phyloP scores from a whole-genome alignment of 2,888 invertebrate genomes.

The Acrobasis consociella region DNA sequence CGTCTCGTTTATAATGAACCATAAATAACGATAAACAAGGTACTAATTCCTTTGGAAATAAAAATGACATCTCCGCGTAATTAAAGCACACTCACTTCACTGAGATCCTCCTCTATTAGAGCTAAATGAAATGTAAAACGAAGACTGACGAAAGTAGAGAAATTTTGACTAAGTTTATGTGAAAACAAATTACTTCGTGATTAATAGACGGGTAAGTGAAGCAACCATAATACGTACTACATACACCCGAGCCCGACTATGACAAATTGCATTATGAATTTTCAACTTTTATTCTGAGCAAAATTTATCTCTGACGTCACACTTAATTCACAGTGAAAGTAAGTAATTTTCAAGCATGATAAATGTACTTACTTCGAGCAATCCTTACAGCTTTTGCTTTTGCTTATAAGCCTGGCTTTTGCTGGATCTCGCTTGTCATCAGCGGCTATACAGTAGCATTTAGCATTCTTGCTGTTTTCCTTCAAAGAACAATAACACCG shows the following conservation, averaged over 20 bases:
- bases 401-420: conserved; percentile 57
- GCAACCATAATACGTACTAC: neutral
- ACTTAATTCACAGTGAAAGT: neutral
- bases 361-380: conserved; percentile 69
- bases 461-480: conserved; percentile 72
- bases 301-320: neutral
- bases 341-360: conserved; percentile 18
- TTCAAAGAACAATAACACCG: conserved; percentile 93
- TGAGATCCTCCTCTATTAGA: conserved; percentile 58
- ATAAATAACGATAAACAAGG: conserved; percentile 58
- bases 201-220: neutral
- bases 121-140: conserved; percentile 64
- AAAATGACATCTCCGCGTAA: conserved; percentile 50
- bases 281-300: neutral
- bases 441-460: conserved; percentile 85
- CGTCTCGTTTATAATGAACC: conserved; percentile 52
- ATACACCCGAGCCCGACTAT: neutral
- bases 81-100: conserved; percentile 64
- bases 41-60: conserved; percentile 48
- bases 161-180: conserved; percentile 51
- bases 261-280: neutral
- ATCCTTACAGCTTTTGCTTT: conserved; percentile 70
- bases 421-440: conserved; percentile 69
- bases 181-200: conserved; percentile 22
- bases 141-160: conserved; percentile 70